Evolutionary conservation across 2,888 invertebrate genomes (phyloP).

Genomic region (Penaeus monodon): DNA sequence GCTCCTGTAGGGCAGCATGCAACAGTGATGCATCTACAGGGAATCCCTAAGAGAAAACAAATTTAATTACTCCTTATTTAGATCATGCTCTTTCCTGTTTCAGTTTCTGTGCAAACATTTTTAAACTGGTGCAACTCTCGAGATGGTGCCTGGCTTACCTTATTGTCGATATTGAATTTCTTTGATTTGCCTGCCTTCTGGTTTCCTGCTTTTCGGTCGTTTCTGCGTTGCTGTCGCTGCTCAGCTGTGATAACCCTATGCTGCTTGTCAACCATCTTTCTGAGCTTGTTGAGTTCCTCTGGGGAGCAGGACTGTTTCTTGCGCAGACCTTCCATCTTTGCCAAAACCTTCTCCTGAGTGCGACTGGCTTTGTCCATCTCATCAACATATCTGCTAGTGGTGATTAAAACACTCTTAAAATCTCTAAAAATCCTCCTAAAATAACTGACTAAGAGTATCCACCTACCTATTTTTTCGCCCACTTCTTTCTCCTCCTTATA

Average conservation of each 20-base stretch:
- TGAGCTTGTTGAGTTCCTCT: conserved; percentile 48
- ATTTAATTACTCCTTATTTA: not conserved
- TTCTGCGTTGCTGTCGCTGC: conserved; percentile 46
- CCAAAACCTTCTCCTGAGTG: conserved; percentile 52
- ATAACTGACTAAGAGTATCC: too few relatives aligned
- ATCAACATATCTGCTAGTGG: conserved; percentile 23
- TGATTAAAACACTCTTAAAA: not conserved
- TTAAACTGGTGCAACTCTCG: not conserved
- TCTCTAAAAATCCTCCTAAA: too few relatives aligned
- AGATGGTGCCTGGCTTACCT: conserved; percentile 18
- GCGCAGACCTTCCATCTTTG: conserved; percentile 56
- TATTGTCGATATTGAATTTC: conserved; percentile 48
- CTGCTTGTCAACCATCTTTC: conserved; percentile 55
- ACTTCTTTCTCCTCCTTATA: too few relatives aligned
- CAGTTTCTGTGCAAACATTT: too few relatives aligned
- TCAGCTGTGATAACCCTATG: conserved; percentile 41
- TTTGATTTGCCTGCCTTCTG: conserved; percentile 45
- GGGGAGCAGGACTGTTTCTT: conserved; percentile 48
- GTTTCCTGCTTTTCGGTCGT: conserved; percentile 33
- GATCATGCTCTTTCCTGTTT: too few relatives aligned
- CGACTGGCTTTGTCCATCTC: conserved; percentile 48
- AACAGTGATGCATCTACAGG: conserved; percentile 53
- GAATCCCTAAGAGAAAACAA: conserved; percentile 30
- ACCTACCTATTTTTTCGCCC: too few relatives aligned
- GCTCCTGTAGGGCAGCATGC: conserved; percentile 42